These are phyloP conservation scores for Microtus richardsoni DNA, from an alignment of 2,113 vertebrate genomes.

Conservation along the genomic window DNA sequence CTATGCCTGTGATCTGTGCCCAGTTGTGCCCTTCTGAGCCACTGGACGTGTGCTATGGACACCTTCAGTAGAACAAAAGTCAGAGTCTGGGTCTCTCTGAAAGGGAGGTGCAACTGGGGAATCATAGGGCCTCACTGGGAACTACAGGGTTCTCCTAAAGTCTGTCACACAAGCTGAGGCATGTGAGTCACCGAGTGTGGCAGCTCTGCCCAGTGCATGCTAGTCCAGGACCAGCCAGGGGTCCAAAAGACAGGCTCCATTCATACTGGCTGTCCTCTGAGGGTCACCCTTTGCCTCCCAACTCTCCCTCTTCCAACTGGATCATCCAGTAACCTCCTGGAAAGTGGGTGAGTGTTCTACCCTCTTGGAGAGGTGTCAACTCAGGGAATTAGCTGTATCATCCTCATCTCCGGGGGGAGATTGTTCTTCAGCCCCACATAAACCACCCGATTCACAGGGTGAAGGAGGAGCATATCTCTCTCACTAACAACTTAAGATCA, in stretches of 20 bases:
- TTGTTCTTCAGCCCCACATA: not conserved
- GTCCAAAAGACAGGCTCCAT: not conserved
- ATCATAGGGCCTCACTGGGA: too few relatives aligned
- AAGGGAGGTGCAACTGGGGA: not conserved
- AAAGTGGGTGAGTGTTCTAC: not conserved
- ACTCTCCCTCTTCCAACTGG: not conserved
- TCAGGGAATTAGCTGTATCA: not conserved
- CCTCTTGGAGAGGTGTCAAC: not conserved
- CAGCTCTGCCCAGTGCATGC: not conserved
- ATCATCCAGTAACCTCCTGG: not conserved
- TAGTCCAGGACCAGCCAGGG: not conserved
- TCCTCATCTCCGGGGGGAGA: not conserved
- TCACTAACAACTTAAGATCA: not conserved
- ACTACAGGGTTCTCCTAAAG: not conserved
- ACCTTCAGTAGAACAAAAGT: not conserved
- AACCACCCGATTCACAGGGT: not conserved
- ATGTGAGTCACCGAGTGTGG: rapidly evolving
- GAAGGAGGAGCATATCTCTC: not conserved
- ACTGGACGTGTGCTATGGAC: not conserved
- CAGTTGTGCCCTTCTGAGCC: too few relatives aligned
- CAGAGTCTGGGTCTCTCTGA: not conserved
- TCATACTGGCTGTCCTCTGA: too few relatives aligned
- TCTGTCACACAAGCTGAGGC: not conserved
- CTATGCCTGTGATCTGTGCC: not conserved
- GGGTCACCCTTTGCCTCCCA: not conserved